phyloP scores from a whole-genome alignment of 2,113 vertebrate genomes.

The Lepus timidus region DNA sequence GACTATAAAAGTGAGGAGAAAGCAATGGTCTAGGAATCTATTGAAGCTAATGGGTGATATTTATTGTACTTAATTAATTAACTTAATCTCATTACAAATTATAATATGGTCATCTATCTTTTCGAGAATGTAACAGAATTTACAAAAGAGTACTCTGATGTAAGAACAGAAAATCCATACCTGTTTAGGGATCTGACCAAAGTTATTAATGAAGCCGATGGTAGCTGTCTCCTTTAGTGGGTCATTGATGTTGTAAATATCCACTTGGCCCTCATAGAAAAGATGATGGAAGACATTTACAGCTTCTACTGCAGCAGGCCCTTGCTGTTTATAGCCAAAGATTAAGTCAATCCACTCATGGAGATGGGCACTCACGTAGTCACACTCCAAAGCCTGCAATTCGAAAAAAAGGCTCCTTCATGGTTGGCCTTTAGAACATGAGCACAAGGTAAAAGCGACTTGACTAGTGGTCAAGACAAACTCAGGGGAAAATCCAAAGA shows the following conservation, averaged over 20 bases:
- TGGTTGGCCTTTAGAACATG: background rate
- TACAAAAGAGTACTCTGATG: background rate
- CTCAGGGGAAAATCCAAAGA: background rate
- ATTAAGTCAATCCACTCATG: slow-evolving; percentile 99
- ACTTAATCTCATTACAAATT: background rate
- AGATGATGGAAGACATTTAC: slow-evolving; percentile 99
- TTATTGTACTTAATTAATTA: background rate
- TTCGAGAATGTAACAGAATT: background rate
- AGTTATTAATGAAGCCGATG: slow-evolving; percentile 99
- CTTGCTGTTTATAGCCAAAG: slow-evolving; percentile 99
- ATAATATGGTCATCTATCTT: background rate
- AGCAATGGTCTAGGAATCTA: background rate
- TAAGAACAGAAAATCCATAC: slow-evolving; percentile 81
- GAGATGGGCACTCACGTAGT: slow-evolving; percentile 97
- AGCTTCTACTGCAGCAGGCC: slow-evolving; percentile 96
- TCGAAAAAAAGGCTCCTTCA: slow-evolving; percentile 48
- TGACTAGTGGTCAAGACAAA: background rate
- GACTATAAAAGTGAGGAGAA: background rate
- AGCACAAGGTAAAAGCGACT: background rate
- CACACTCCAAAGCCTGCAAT: slow-evolving; percentile 96
- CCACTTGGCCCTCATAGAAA: slow-evolving; percentile 99
- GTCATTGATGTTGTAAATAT: slow-evolving; percentile 99
- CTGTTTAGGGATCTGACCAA: slow-evolving; percentile 99
- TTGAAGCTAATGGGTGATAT: background rate
- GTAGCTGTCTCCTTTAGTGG: slow-evolving; percentile 99